Conservation (phyloP, 2,797 vertebrate genomes). For the Dromococcyx pavoninus region DNA sequence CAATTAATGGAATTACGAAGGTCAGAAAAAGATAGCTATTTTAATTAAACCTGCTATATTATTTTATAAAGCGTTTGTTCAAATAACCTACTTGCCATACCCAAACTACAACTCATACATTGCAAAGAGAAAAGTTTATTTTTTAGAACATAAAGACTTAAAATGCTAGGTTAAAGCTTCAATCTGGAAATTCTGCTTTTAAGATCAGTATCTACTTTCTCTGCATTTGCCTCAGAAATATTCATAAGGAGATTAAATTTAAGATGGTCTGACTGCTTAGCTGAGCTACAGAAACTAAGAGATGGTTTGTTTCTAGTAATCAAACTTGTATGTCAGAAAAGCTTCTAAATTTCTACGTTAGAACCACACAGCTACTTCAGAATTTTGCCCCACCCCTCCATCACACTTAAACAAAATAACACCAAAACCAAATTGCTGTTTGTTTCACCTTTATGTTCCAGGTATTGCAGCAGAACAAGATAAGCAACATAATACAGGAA, state of each 20-base stretch:
- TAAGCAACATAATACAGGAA: accelerated
- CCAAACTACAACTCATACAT: not conserved
- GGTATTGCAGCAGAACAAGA: not conserved
- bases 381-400: not conserved
- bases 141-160: not conserved
- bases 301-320: not conserved
- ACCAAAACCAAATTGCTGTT: not conserved
- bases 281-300: not conserved
- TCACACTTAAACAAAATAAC: not conserved
- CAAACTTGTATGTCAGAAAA: not conserved
- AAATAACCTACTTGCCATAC: not conserved
- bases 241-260: not conserved
- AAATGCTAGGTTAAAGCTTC: not conserved
- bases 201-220: not conserved
- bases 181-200: not conserved
- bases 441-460: not conserved
- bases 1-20: not conserved
- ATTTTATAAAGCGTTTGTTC: not conserved
- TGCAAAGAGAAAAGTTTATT: not conserved
- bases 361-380: not conserved
- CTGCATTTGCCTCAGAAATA: not conserved
- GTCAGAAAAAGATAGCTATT: not conserved
- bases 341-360: not conserved
- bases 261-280: not conserved
- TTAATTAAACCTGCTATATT: not conserved